Evolutionary conservation across 2,888 invertebrate genomes (phyloP), one percentile per base, ranked within the genome.

Genomic region (Gymnosoma rotundatum): DNA sequence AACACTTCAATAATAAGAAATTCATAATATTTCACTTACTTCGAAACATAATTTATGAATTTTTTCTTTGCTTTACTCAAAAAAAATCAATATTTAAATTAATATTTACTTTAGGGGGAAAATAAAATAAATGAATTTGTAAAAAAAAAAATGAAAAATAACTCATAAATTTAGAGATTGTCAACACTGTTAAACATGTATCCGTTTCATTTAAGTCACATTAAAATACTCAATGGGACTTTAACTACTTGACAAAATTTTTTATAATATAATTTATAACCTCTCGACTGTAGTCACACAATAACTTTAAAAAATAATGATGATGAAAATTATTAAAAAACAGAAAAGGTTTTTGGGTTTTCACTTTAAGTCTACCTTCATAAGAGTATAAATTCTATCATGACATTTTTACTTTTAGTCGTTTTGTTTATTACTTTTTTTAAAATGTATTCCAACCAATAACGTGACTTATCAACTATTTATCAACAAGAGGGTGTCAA

Each of bases 401-500:
- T 50, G 56, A n/a, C 45, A 70, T 32, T 52, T 54, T 32, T 10
- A 70, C 20, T 54, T 78, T 48, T 36, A 66, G 21, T 21, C 58
- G 14, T 66, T 50, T 66, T 21, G 64, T 75, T 45, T 56, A 60
- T 60, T 48, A 48, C 60, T 32, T 45, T 63, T 38, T 61, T 32
- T 50, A 25, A 61, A 63, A 54, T 61, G 10, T 56, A 36, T 38
- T 21, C 9, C 12, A 52, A 73, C 42, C 80, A 67, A 83, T 78
- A 81, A 84, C 81, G 84, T 84, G 84, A 81, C 84, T 84, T 84
- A 84, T 84, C 81, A 78, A 48, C 48, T 74, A 81, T 78, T 84
- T 81, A 84, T 84, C 81, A 84, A 70, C 38, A 32, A 70, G 70
- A 75, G 84, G 74, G 84, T 84, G 84, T 84, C 84, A 84, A 78